These are phyloP conservation scores for Caenorhabditis brenneri DNA, from an alignment of 1,140 invertebrate genomes.

Conservation along the genomic window DNA sequence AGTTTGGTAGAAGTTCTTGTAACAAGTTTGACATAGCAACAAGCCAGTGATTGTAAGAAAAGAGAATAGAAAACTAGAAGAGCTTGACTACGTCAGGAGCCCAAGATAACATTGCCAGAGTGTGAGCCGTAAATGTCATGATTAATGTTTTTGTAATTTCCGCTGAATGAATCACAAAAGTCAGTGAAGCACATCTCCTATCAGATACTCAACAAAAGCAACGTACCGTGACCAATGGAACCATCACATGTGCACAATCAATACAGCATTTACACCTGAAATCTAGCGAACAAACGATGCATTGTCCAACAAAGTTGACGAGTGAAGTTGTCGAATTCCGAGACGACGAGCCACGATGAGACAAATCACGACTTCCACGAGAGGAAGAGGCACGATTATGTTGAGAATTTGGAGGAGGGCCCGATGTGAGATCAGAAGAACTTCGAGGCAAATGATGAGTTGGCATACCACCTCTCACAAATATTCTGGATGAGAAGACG, in stretches of 20 bases:
- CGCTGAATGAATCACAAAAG: no score
- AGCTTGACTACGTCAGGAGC: no score
- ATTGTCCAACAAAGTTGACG: constrained; percentile 40
- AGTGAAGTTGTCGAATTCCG: constrained; percentile 25
- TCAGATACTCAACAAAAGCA: background rate
- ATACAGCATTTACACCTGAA: constrained; percentile 36
- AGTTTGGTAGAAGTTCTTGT: no score
- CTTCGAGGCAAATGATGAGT: constrained; percentile 42
- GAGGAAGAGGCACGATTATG: constrained; percentile 3
- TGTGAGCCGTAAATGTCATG: no score
- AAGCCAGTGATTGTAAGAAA: no score
- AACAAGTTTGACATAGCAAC: no score
- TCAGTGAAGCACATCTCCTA: no score
- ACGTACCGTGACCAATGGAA: constrained; percentile 37
- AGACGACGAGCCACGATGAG: background rate
- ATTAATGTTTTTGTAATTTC: no score
- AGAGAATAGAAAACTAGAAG: no score
- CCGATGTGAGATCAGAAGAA: constrained; percentile 27
- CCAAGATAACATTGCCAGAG: no score
- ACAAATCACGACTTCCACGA: constrained; percentile 5
- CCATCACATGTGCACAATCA: constrained; percentile 19
- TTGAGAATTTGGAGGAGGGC: background rate
- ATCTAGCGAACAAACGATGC: constrained; percentile 17
- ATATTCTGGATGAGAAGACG: no score
- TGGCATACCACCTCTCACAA: background rate